Conservation (phyloP, 2,888 invertebrate species). For the Stenurella melanura region DNA sequence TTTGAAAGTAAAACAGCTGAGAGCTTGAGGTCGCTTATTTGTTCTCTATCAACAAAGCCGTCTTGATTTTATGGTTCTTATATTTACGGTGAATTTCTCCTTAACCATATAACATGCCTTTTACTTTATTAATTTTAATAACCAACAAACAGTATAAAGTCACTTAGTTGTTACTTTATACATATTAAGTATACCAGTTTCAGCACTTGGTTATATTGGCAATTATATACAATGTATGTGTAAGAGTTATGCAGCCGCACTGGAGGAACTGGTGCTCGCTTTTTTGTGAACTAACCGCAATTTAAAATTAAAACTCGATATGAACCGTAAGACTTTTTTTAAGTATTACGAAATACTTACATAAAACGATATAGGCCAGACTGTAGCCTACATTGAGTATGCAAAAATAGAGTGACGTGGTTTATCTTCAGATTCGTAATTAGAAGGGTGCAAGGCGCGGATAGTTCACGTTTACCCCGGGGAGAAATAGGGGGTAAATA, state of each 20-base stretch:
- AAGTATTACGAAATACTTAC: background rate
- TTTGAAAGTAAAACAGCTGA: slow-evolving; percentile 65
- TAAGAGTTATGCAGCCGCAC: background rate
- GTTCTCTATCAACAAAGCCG: slow-evolving; percentile 43
- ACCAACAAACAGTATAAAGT: slow-evolving; percentile 11
- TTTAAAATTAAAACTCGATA: slow-evolving; percentile 11
- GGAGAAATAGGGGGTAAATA: too few species aligned
- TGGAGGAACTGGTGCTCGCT: background rate
- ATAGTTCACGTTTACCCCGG: too few species aligned
- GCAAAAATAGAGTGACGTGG: too few species aligned
- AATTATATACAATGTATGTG: background rate
- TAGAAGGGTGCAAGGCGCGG: too few species aligned
- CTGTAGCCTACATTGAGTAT: too few species aligned
- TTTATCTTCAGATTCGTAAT: too few species aligned
- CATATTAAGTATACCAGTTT: background rate
- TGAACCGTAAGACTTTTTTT: background rate
- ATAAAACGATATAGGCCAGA: background rate
- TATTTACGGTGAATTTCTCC: slow-evolving; percentile 4
- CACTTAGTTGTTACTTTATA: background rate
- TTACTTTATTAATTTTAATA: slow-evolving; percentile 17
- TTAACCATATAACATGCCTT: slow-evolving; percentile 13
- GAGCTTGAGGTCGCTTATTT: slow-evolving; percentile 60
- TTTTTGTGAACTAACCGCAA: background rate
- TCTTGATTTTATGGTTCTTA: slow-evolving; percentile 19
- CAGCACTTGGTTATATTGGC: background rate